Evolutionary conservation across 2,113 vertebrate species (phyloP).

Genomic region (Neotoma lepida): DNA sequence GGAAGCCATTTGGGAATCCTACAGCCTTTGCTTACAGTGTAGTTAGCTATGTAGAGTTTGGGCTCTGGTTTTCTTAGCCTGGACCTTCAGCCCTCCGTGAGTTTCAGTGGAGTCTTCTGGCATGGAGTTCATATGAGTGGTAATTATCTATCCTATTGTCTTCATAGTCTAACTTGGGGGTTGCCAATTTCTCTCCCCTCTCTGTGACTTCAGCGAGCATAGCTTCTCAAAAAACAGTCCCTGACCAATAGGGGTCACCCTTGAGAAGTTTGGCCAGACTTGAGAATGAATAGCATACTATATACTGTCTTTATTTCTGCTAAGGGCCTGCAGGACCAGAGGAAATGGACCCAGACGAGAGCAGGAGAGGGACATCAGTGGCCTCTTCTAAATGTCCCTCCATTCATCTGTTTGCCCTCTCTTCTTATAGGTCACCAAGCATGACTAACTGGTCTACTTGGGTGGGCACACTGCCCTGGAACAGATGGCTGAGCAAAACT

Average conservation of each 20-base stretch:
- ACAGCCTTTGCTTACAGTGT: neutral
- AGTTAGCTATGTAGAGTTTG: neutral
- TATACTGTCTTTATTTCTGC: neutral
- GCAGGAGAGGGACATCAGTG: neutral
- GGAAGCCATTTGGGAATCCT: neutral
- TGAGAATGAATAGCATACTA: neutral
- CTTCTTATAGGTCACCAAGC: neutral
- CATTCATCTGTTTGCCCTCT: too few relatives aligned
- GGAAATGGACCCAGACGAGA: neutral
- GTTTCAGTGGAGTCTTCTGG: neutral
- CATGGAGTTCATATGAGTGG: accelerated
- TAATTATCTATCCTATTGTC: accelerated
- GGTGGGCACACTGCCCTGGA: neutral
- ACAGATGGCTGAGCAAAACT: neutral
- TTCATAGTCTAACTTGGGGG: neutral
- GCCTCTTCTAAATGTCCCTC: neutral
- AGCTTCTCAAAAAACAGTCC: neutral
- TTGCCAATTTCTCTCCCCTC: too few relatives aligned
- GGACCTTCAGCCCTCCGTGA: neutral
- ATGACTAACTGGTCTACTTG: neutral
- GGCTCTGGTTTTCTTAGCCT: neutral
- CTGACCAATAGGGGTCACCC: neutral
- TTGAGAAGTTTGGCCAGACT: neutral
- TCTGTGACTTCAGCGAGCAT: neutral
- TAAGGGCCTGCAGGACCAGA: neutral